Evolutionary conservation across 2,797 vertebrate genomes (phyloP).

Genomic region (Carapus acus): DNA sequence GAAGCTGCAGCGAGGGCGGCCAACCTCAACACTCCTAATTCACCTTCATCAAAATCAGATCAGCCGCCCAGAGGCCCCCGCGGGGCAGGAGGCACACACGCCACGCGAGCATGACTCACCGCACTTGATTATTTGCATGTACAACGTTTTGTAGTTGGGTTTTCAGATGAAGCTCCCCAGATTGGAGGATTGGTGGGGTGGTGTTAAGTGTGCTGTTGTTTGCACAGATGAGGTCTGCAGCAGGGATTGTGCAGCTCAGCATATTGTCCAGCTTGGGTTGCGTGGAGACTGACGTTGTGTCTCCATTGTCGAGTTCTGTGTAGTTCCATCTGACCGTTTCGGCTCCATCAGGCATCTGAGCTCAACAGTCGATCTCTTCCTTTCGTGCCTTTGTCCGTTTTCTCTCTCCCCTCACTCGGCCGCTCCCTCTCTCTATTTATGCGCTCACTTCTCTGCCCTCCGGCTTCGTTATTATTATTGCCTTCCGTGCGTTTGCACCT

Average conservation of each 20-base stretch:
- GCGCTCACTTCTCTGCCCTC: conserved; percentile 54
- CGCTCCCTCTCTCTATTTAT: conserved; percentile 70
- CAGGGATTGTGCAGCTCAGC: too few species aligned
- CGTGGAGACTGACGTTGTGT: too few species aligned
- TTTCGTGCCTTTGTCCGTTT: conserved; percentile 71
- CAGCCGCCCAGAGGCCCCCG: conserved; percentile 36
- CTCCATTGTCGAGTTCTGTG: too few species aligned
- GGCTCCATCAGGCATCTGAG: conserved; percentile 61
- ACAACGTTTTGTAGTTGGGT: too few species aligned
- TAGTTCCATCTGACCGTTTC: conserved; percentile 29
- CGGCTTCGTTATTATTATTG: conserved; percentile 69
- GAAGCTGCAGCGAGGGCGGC: conserved; percentile 30
- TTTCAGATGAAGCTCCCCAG: too few species aligned
- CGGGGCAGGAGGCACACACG: too few species aligned
- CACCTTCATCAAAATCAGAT: conserved; percentile 62
- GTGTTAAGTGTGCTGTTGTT: too few species aligned
- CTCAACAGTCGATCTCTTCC: conserved; percentile 63
- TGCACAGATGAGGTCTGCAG: too few species aligned
- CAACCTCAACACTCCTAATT: conserved; percentile 63
- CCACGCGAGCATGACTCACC: too few species aligned
- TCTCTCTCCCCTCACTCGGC: conserved; percentile 54
- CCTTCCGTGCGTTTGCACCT: conserved; percentile 65
- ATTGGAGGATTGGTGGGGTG: too few species aligned
- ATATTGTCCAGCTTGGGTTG: too few species aligned
- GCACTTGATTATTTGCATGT: too few species aligned